phyloP scores from a whole-genome alignment of 2,888 invertebrate genomes.

The Endotricha flammealis region DNA sequence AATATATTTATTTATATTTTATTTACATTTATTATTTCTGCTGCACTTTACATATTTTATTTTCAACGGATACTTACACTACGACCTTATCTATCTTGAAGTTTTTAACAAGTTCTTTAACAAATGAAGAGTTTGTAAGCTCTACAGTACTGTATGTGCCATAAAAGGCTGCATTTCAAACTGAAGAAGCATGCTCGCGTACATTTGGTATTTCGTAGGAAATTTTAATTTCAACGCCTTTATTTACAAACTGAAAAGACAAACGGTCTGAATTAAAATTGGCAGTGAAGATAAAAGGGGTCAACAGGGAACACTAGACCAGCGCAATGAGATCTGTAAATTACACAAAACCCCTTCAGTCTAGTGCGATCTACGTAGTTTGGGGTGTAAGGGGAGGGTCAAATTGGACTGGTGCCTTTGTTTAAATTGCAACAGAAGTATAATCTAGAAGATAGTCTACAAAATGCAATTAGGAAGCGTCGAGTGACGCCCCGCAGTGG shows the following conservation, averaged over 20 bases:
- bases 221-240: constrained; percentile 9
- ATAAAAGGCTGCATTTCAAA: too few relatives aligned
- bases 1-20: too few relatives aligned
- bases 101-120: too few relatives aligned
- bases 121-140: too few relatives aligned
- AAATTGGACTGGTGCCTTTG: constrained; percentile 29
- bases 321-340: constrained; percentile 23
- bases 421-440: constrained; percentile 43
- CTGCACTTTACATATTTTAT: too few relatives aligned
- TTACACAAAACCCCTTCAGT: constrained; percentile 22
- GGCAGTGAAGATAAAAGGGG: constrained; percentile 16
- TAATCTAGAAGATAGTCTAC: constrained; percentile 37
- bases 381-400: constrained; percentile 21
- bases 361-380: constrained; percentile 13
- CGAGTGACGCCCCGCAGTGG: constrained; percentile 30
- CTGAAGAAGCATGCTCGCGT: too few relatives aligned
- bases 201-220: constrained; percentile 16
- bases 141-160: too few relatives aligned
- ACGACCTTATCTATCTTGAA: too few relatives aligned
- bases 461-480: constrained; percentile 45
- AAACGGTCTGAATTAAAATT: constrained; percentile 29
- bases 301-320: constrained; percentile 24
- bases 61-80: too few relatives aligned
- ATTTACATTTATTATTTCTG: too few relatives aligned
- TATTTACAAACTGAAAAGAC: constrained; percentile 16